phyloP scores from a whole-genome alignment of 2,113 vertebrate genomes.

The Ceyx melanurus region DNA sequence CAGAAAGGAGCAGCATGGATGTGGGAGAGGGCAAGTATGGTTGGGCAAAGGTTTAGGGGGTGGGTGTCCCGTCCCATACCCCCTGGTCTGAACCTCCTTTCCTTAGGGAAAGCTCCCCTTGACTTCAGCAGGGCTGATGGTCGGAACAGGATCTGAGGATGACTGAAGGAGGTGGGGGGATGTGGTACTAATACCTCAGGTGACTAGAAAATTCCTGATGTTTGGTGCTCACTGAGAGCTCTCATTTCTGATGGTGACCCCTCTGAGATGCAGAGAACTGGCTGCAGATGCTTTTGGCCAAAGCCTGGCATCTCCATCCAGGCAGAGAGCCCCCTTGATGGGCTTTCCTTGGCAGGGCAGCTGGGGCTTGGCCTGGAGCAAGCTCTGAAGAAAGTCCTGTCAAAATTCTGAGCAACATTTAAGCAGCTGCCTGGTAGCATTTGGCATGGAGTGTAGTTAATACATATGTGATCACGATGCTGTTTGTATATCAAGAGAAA shows the following conservation, averaged over 20 bases:
- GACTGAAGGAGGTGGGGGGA: not conserved
- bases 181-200: not conserved
- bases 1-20: not conserved
- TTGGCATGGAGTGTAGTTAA: not conserved
- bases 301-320: not conserved
- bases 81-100: accelerated
- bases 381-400: not conserved
- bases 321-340: not conserved
- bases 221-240: not conserved
- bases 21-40: not conserved
- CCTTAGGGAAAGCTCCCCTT: not conserved
- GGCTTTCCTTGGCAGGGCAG: not conserved
- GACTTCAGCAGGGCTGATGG: not conserved
- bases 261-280: not conserved
- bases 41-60: not conserved
- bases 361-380: not conserved
- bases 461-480: accelerated
- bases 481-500: not conserved
- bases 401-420: not conserved
- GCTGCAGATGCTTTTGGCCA: not conserved
- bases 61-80: not conserved
- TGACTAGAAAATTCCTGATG: not conserved
- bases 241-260: not conserved
- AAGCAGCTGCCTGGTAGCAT: not conserved
- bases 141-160: not conserved